Percentiles rank a stretch among this genome's conserved stretches.
Conservation (phyloP, 2,888 invertebrate genomes). For the Ceriagrion tenellum region DNA sequence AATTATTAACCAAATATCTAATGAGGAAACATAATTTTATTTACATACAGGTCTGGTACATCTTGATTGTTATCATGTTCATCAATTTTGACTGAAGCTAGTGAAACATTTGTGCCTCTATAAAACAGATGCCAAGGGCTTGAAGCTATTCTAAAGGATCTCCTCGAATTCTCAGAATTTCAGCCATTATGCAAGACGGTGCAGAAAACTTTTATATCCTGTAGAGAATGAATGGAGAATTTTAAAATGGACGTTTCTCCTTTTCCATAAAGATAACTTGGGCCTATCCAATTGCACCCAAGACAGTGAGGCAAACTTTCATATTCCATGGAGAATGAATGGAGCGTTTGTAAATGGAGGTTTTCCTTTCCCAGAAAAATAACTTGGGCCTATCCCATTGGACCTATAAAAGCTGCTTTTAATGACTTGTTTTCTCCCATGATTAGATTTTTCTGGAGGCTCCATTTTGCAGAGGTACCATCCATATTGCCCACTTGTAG, state of each 20-base stretch:
- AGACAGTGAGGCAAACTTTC: neutral
- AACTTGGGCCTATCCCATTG: neutral
- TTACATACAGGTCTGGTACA: too few relatives aligned
- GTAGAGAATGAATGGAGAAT: neutral
- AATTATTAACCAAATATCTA: too few relatives aligned
- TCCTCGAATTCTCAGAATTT: too few relatives aligned
- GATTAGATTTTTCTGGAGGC: neutral
- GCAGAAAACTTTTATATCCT: neutral
- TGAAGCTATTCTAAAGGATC: too few relatives aligned
- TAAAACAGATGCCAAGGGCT: too few relatives aligned
- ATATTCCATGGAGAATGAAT: conserved; percentile 24
- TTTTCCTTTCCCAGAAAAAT: conserved; percentile 16
- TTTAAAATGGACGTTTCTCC: neutral
- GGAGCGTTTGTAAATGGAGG: neutral
- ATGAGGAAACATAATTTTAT: too few relatives aligned
- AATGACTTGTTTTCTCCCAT: neutral
- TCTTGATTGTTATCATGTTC: too few relatives aligned
- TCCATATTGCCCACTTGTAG: conserved; percentile 7
- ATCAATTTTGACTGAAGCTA: too few relatives aligned
- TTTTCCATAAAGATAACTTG: conserved; percentile 2
- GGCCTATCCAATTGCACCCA: neutral
- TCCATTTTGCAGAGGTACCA: conserved; percentile 35
- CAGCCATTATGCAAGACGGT: too few relatives aligned
- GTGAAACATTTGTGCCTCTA: too few relatives aligned
- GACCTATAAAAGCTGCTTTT: conserved; percentile 23